Base-by-base conservation (phyloP, 2,888 invertebrate genomes). In the Nomada lathburiana region DNA sequence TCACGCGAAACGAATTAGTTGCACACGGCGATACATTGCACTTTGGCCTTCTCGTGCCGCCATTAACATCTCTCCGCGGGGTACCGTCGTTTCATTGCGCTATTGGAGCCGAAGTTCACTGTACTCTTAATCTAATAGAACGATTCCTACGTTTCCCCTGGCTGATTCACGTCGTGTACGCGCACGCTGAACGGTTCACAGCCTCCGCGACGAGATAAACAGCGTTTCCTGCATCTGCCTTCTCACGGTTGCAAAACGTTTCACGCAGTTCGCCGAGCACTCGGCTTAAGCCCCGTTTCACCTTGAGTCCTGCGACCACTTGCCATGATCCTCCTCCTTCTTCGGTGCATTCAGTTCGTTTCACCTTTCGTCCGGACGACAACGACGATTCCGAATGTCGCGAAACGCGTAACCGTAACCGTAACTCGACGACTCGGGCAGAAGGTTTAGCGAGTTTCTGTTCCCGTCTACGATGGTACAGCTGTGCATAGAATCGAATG, bases 111-210 rank as follows among this genome's bases (percentile, higher is more conserved):
- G 7, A 36, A 26, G 76, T 72, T 77, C 72, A 73, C 42, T 62
- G 74, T 20, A 62, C 73, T 47, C 44, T 36, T 74, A 74, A 78
- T 78, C 78, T 74, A 74, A 57, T 68, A 69, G 60, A 44, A 53
- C 67, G 72, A 77, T 71, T 76, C 11, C 55, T 47, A 74, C 71
- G 71, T 47, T 57, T 76, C 57, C 55, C 42, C n/a, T 42, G 42
- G 26, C 71, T 59, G 76, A 63, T 55, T 71, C 42, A 65, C 16
- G 36, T 50, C 42, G 18, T 18, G 42, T 50, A 52, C 29, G 26
- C 42, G 44, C 18, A 18, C 11, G 63, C 42, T 50, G 50, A 57
- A 64, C 29, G 44, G 57, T 42, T 59, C 44, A 16, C 20, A 36
- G 50, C 23, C 36, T 26, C 26, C 20, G 42, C 13, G 63, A 42